Base-by-base conservation (phyloP, 2,797 vertebrate species). In the Gymnothorax reevesii region DNA sequence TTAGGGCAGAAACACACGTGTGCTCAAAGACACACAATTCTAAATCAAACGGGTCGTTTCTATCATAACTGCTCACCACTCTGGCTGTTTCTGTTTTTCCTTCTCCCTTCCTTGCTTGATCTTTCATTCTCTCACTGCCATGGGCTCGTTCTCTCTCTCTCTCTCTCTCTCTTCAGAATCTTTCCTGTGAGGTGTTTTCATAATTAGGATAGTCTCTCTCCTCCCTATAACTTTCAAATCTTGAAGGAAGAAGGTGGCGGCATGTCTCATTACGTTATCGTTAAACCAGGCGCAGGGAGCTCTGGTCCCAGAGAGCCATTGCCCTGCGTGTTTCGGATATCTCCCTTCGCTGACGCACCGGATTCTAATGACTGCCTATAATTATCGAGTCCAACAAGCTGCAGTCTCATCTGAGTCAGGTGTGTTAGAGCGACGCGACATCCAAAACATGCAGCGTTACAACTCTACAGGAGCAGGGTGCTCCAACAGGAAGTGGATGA, bases 141-240 rank as follows among this genome's bases (percentile, higher is more conserved):
- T 42, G 33, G 33, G 33, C 33, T 22, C 52, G 64, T 7, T 59
- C 57, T 59, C 57, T 59, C 57, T 59, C 57, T 79, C 79, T 66
- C 66, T 57, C 54, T 9, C 57, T 17, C 25, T 27, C 64, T 85
- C 60, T 54, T 54, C 60, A 25, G 54, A 77, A 85, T 71, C 75
- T 82, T 57, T 75, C 66, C 80, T 57, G 54, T 33, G 57, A 60
- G 85, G 69, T 49, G 7, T 55, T 57, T 84, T 83, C 85, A 85
- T 88, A 90, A 90, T 90, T 88, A 86, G 82, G 57, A 22, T 33
- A 55, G 64, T 42, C 83, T 87, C 33, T 42, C 33, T 42, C 33
- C 33, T n/a, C 73, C 62, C 85, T 59, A 25, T 59, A 82, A 57
- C 49, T 64, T 42, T 42, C 73, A 42, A 75, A 85, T 84, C 71